A percentile compares a stretch with the other conserved stretches of the same genome.
phyloP scores from a whole-genome alignment of 30 jellyfish, hydroid and myxozoan genomes.

The Turritopsis rubra region DNA sequence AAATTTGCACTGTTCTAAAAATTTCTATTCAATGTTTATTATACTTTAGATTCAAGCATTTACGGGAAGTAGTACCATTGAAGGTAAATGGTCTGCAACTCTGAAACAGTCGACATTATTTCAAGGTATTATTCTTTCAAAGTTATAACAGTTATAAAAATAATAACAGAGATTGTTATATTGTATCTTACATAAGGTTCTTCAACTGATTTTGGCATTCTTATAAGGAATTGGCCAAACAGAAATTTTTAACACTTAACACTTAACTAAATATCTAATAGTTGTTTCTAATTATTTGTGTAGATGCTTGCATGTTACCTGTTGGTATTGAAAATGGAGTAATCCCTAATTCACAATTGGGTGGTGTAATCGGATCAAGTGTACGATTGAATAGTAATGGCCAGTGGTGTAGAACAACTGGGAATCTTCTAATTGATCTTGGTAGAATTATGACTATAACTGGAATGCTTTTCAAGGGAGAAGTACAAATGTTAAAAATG shows the following conservation, averaged over 20 bases:
- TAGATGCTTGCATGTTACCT: not conserved
- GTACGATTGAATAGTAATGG: not conserved
- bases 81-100: not conserved
- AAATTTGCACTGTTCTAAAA: too few species aligned
- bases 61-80: not conserved
- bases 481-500: not conserved
- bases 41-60: not conserved
- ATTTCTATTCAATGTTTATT: too few species aligned
- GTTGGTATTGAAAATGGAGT: not conserved
- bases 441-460: slow-evolving; percentile 11
- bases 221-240: too few species aligned
- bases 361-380: not conserved
- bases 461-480: slow-evolving; percentile 9
- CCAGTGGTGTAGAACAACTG: not conserved
- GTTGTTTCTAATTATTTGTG: not conserved
- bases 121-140: not conserved
- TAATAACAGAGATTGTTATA: too few species aligned
- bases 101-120: not conserved
- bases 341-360: not conserved
- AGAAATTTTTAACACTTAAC: too few species aligned
- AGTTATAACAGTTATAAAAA: too few species aligned
- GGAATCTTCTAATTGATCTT: not conserved
- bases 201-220: not conserved
- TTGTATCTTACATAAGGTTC: too few species aligned
- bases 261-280: too few species aligned